Conservation (phyloP, 1,140 invertebrate species). For the Macrobrachium rosenbergii region DNA sequence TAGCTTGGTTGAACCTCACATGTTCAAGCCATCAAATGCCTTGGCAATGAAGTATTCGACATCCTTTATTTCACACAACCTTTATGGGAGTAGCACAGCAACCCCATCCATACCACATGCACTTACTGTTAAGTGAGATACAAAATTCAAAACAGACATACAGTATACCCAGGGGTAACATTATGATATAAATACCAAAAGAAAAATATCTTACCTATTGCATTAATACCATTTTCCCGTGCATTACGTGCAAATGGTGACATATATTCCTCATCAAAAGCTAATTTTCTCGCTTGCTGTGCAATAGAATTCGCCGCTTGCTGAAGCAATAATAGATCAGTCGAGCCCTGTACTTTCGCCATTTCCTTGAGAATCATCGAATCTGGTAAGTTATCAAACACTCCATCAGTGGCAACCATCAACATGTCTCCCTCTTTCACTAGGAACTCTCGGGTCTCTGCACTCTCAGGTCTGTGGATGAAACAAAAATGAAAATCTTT, state of each 20-base stretch:
- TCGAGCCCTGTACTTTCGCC: conserved; percentile 76
- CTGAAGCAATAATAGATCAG: conserved; percentile 83
- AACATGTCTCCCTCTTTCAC: conserved; percentile 97
- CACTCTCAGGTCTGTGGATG: conserved; percentile 84
- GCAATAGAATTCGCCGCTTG: conserved; percentile 94
- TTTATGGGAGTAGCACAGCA: too few species aligned
- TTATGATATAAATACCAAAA: too few species aligned
- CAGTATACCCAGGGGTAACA: too few species aligned
- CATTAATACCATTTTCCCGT: conserved; percentile 90
- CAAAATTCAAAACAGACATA: not conserved
- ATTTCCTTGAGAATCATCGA: conserved; percentile 87
- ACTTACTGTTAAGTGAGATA: too few species aligned
- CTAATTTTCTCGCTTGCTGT: conserved; percentile 91
- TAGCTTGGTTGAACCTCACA: too few species aligned
- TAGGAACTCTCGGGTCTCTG: conserved; percentile 89
- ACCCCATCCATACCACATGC: too few species aligned
- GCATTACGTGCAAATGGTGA: conserved; percentile 96
- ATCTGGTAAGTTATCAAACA: conserved; percentile 98
- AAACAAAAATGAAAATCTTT: conserved; percentile 31
- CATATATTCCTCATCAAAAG: conserved; percentile 93
- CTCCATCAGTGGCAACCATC: conserved; percentile 96
- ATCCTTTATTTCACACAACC: too few species aligned
- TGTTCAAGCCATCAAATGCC: not conserved
- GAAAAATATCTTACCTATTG: conserved; percentile 79
- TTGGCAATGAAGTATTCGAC: too few species aligned